Evolutionary conservation across 2,797 vertebrate species (phyloP).

Genomic region (Cynodonichthys magdalenae): DNA sequence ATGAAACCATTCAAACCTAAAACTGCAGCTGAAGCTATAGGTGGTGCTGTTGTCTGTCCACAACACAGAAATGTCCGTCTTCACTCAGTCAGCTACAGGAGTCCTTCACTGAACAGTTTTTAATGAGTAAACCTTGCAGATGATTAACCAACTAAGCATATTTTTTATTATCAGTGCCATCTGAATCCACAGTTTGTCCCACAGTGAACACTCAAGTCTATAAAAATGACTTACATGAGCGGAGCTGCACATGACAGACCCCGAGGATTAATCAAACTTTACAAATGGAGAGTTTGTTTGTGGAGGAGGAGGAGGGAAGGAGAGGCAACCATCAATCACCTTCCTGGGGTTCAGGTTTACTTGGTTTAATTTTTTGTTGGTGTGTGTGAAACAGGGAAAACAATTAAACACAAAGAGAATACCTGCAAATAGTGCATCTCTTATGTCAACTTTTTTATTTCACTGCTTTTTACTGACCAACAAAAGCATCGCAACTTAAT

Average conservation of each 20-base stretch:
- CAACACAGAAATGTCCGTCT: not conserved
- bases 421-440: conserved; percentile 4
- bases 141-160: conserved; percentile 24
- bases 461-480: conserved; percentile 20
- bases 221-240: conserved; percentile 53
- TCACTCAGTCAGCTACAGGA: not conserved
- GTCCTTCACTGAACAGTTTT: conserved; percentile 7
- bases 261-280: conserved; percentile 65
- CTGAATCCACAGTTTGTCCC: conserved; percentile 33
- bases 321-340: conserved; percentile 74
- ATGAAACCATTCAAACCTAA: too few species aligned
- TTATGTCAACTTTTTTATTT: conserved; percentile 31
- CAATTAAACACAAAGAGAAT: not conserved
- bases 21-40: conserved; percentile 6
- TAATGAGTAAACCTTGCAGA: conserved; percentile 15
- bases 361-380: conserved; percentile 70
- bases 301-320: conserved; percentile 36
- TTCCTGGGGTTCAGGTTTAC: conserved; percentile 72
- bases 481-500: conserved; percentile 12
- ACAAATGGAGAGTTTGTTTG: conserved; percentile 32
- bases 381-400: not conserved
- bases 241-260: conserved; percentile 32
- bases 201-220: conserved; percentile 25
- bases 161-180: conserved; percentile 27
- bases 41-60: conserved; percentile 14